phyloP scores from a whole-genome alignment of 2,888 invertebrate species.

The Scaeva pyrastri region DNA sequence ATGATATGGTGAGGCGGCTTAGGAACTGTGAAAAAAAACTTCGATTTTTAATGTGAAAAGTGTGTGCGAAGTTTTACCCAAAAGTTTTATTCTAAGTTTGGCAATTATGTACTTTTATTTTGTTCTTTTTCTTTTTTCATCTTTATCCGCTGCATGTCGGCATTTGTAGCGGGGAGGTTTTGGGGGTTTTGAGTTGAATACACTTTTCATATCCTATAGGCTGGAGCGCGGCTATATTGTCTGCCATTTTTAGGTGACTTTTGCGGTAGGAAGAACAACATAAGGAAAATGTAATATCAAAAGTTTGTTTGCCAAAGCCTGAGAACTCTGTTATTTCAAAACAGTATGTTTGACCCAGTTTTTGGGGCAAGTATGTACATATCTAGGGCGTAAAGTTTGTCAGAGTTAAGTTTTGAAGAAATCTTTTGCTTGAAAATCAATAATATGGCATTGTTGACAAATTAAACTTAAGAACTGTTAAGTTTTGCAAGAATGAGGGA shows the following conservation, averaged over 20 bases:
- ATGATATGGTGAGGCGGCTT: conserved; percentile 43
- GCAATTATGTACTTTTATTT: conserved; percentile 74
- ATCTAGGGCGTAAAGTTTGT: conserved; percentile 65
- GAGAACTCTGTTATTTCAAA: conserved; percentile 68
- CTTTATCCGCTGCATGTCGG: conserved; percentile 63
- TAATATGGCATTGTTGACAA: conserved; percentile 24
- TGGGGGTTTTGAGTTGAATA: conserved; percentile 36
- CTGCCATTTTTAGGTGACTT: conserved; percentile 59
- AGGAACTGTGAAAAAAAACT: conserved; percentile 40
- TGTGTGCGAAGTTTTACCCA: conserved; percentile 74
- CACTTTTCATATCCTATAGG: conserved; percentile 44
- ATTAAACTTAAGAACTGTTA: not conserved
- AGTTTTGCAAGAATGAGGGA: not conserved
- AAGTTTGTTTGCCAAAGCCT: conserved; percentile 71
- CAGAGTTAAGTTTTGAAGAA: conserved; percentile 44
- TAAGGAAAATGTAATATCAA: conserved; percentile 65
- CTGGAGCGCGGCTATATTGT: conserved; percentile 63
- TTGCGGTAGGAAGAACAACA: conserved; percentile 70
- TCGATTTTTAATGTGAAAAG: conserved; percentile 75
- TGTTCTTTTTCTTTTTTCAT: conserved; percentile 53
- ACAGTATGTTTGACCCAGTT: conserved; percentile 73
- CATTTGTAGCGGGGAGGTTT: not conserved
- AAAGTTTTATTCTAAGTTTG: conserved; percentile 76
- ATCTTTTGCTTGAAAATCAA: conserved; percentile 59
- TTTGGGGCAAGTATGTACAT: conserved; percentile 53